These are phyloP conservation scores for Girardinichthys multiradiatus DNA, from an alignment of 2,113 vertebrate genomes.

Conservation along the genomic window DNA sequence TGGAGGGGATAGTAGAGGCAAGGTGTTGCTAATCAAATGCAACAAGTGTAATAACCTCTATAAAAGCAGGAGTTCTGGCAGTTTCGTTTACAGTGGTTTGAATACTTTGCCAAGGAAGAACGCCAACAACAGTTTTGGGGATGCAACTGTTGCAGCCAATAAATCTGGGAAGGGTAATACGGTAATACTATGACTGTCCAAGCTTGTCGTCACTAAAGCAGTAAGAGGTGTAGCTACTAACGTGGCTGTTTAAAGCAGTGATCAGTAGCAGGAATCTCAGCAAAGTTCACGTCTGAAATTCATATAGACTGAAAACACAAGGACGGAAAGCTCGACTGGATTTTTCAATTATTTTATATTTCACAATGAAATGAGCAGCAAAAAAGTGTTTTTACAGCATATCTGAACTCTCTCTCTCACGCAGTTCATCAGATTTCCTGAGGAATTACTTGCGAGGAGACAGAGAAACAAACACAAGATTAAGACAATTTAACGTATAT, in stretches of 20 bases:
- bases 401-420: neutral
- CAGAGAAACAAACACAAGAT: slow-evolving; percentile 24
- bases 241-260: too few relatives aligned
- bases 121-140: neutral
- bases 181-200: too few relatives aligned
- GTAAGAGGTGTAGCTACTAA: too few relatives aligned
- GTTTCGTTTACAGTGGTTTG: neutral
- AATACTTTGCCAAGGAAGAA: too few relatives aligned
- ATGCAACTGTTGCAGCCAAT: neutral
- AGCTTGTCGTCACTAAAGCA: too few relatives aligned
- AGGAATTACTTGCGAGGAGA: neutral
- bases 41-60: too few relatives aligned
- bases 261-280: too few relatives aligned
- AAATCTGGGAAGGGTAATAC: neutral
- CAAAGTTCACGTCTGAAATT: too few relatives aligned
- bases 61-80: too few relatives aligned
- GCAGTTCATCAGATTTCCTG: too few relatives aligned
- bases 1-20: too few relatives aligned
- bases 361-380: neutral
- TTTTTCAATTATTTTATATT: neutral
- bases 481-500: slow-evolving; percentile 49
- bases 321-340: neutral
- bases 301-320: neutral
- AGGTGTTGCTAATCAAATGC: too few relatives aligned
- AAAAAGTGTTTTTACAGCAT: neutral